Conservation (phyloP, 1,140 invertebrate genomes). For the Dendrolimus kikuchii region DNA sequence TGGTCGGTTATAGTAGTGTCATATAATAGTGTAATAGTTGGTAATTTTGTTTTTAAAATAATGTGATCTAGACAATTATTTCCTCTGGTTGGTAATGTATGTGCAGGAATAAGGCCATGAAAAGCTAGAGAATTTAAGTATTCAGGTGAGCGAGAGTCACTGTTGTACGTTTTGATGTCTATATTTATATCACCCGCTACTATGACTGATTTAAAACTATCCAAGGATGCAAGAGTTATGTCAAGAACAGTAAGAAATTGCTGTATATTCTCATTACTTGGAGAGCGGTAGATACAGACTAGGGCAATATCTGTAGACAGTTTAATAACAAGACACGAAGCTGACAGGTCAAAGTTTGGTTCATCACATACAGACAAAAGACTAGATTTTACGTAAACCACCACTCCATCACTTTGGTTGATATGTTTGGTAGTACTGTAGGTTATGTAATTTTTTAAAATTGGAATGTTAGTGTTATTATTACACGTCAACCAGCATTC, state of each 20-base stretch:
- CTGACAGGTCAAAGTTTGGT: slow-evolving; percentile 1
- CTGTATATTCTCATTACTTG: neutral
- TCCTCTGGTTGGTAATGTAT: neutral
- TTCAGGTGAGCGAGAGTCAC: slow-evolving; percentile 1
- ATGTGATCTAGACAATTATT: slow-evolving; percentile 5
- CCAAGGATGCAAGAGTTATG: neutral
- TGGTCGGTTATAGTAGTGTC: slow-evolving; percentile 3
- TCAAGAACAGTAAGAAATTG: slow-evolving; percentile 1
- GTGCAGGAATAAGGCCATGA: slow-evolving; percentile 1
- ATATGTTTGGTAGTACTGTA: slow-evolving; percentile 6
- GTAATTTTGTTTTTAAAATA: neutral
- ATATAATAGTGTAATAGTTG: neutral
- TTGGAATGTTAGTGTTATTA: slow-evolving; percentile 2
- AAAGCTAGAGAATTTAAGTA: slow-evolving; percentile 4
- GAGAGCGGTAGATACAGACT: slow-evolving; percentile 5
- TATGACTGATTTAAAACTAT: neutral
- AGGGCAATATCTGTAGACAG: neutral
- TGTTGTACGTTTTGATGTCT: neutral
- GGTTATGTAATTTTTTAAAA: neutral
- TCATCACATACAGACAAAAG: neutral
- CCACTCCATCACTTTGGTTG: slow-evolving; percentile 11
- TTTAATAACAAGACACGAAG: slow-evolving; percentile 5
- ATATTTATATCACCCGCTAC: slow-evolving; percentile 2
- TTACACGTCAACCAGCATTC: slow-evolving; percentile 8
- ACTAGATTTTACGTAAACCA: slow-evolving; percentile 3